Conservation (phyloP, 2,113 vertebrate species). For the Triplophysa tibetana region DNA sequence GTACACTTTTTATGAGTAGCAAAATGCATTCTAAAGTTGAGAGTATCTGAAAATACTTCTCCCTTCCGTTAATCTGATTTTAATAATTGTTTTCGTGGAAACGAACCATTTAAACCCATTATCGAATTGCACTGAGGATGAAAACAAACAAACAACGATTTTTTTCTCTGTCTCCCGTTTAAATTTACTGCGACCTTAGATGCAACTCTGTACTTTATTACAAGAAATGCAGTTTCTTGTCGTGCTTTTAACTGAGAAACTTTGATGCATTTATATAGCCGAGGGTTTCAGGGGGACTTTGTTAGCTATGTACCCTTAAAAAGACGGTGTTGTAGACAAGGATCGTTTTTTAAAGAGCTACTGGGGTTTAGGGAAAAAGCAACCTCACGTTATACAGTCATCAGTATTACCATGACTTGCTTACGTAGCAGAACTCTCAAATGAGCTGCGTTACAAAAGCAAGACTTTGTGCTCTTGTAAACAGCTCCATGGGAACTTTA, state of each 20-base stretch:
- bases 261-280: not conserved
- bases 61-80: slow-evolving; percentile 1
- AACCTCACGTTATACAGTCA: not conserved
- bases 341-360: not conserved
- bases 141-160: slow-evolving; percentile 4
- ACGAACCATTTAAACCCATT: not conserved
- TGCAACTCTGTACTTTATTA: slow-evolving; percentile 12
- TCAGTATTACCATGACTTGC: not conserved
- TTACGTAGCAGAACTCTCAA: not conserved
- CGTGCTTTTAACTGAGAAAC: not conserved
- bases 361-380: not conserved
- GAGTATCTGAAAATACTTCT: not conserved
- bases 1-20: not conserved
- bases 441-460: not conserved
- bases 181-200: not conserved
- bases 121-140: slow-evolving; percentile 1
- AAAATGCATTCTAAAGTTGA: not conserved
- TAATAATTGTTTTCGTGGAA: not conserved
- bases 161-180: not conserved
- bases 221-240: slow-evolving; percentile 1
- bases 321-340: not conserved
- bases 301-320: slow-evolving; percentile 17
- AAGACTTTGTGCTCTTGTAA: not conserved
- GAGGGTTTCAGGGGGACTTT: slow-evolving; percentile 17
- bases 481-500: not conserved